Base-by-base conservation (phyloP, 1,140 invertebrate genomes). In the Heliconius himera region DNA sequence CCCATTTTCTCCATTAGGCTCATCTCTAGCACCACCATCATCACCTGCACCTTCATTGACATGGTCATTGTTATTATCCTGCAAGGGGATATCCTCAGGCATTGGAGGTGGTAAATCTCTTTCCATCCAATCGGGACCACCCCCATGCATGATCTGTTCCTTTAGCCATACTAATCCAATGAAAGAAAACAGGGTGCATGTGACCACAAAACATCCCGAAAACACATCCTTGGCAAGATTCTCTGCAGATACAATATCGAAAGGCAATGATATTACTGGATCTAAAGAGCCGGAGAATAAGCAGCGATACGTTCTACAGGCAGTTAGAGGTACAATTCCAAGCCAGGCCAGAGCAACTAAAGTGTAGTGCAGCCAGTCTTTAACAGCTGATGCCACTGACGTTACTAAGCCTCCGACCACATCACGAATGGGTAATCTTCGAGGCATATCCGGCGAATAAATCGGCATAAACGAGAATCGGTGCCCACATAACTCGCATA, bases 401-500 rank as follows among this genome's bases (percentile, higher is more conserved):
- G 97, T 96, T 71, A 99, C 95, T 26, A 99, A 94, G 2, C 99
- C 99, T 77, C 97, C 97, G 1, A 98, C 95, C 1, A 99, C 98
- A 91, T 99, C 98, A 83, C 96, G 96, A 33, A 99, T 95, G 0
- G 99, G 99, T 82, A 99, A 94, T 79, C 99, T 95, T 72, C 99
- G 97, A 13, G 99, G 99, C 99, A 99, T 99, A 90, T 99, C 99
- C 33, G 99, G 98, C 13, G 99, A 99, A 95, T 99, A 99, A 84
- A 99, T 99, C 78, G 99, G 99, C 88, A 98, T 99, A 91, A 99
- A 99, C 4, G 99, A 99, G 95, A 99, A 99, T 49, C 98, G 96
- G 92, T 99, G 98, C 82, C 99, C 99, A 92, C 99, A 99, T 82
- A 99, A 95, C 95, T 99, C 99, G 95, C 99, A 99, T 88, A 99